Base-by-base conservation (phyloP, 1,140 invertebrate genomes). In the Tribolium castaneum region DNA sequence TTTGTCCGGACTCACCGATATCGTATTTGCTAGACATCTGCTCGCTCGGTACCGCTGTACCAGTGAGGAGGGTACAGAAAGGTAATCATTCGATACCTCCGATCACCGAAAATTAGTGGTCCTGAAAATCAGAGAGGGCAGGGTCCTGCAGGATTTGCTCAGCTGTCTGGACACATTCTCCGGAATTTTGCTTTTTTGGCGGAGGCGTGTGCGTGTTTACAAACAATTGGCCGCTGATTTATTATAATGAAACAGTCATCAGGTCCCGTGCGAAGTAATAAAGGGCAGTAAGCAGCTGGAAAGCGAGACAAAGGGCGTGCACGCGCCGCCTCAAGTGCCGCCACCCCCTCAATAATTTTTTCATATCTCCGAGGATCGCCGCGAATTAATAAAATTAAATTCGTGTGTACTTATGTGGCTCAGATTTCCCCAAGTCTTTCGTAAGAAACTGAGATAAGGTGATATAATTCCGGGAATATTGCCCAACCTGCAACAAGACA, bases 1-100 rank as follows among this genome's bases (percentile, higher is more conserved):
- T 85, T 85, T 85, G 84, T 84, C 82, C 83, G 83, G 82, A 81
- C 83, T 80, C 83, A 84, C 84, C 84, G 84, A 85, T 85, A 85
- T 85, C 83, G 82, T 84, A 85, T 85, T 85, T 85, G 82, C 84
- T 80, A 83, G 80, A 85, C 81, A 85, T 84, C 84, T 85, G 83
- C 83, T 81, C 83, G 81, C 79, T 80, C 75, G 79, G 30, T 66
- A 66, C 59, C 59, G 30, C 59, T 66, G 59, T 34, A 66, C 25
- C 59, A 66, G 25, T 13, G 59, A 66, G 59, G 10, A 66, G 59
- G 59, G n/a, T 66, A 66, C 30, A 66, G 34, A 66, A 66, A 66
- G 30, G 59, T 66, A 35, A 66, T 66, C 59, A 14, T n/a, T 35
- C 16, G 54, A 59, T 59, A 59, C 54, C 54, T 59, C 30, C 54